Evolutionary conservation across 2,888 invertebrate species (phyloP), one percentile per base, ranked within the genome.

Genomic region (Tachina fera): DNA sequence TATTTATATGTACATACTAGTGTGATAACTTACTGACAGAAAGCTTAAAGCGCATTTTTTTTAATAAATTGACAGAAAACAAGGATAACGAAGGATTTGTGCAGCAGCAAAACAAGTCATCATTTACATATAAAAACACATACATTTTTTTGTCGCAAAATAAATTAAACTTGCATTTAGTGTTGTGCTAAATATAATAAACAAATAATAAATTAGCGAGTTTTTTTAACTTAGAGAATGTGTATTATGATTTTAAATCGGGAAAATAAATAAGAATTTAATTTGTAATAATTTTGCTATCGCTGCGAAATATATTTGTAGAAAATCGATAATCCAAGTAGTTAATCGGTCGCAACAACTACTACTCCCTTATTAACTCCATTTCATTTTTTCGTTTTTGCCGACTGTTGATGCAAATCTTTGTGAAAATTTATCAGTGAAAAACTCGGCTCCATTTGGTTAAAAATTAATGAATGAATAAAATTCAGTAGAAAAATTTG

Each of bases 11-110:
- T 19, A 31, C n/a, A n/a, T 58, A 3, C 11, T 19, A 5, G 8
- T 5, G 6, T 58, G 16, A 10, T 14, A 9, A 41, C 49, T n/a
- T 19, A 51, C 11, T 47, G n/a, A 13, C 43, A 39, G 16, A 39
- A 70, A 75, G 82, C 83, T 72, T 74, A 70, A 47, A 63, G n/a
- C 39, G 31, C 16, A 31, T 49, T 74, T 16, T 43, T 65, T n/a
- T 13, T 19, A 19, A 72, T 39, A 19, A 72, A 58, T 13, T 67
- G 72, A 72, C 58, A 72, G 63, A 47, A 41, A 61, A 61, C 71
- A 72, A 82, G 83, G 78, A 83, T 83, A 78, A 74, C 72, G 63
- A 71, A 83, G 60, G 61, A 31, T 83, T 58, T 63, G 41, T 75
- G 61, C 56, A 75, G 22, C 61, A 68, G 51, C 68, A 70, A 53